Conservation (phyloP, 2,113 vertebrate genomes). For the Hyla sarda region DNA sequence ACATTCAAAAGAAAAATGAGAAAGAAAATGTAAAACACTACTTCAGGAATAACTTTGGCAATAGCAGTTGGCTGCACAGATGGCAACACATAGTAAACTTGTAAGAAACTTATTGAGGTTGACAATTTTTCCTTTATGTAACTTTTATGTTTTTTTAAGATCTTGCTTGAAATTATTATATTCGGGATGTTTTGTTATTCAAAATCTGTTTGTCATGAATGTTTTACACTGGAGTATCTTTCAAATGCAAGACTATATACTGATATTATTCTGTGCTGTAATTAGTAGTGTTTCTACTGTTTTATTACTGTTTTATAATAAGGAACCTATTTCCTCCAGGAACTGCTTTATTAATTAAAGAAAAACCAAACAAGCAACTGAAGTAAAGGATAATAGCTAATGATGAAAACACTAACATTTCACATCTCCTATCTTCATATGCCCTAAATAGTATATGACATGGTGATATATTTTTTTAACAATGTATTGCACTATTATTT, state of each 20-base stretch:
- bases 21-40: slow-evolving; percentile 63
- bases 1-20: slow-evolving; percentile 73
- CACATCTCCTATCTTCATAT: no score
- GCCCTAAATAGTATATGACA: no score
- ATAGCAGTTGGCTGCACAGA: slow-evolving; percentile 77
- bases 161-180: not conserved
- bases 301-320: not conserved
- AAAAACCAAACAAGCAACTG: no score
- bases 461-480: no score
- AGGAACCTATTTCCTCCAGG: no score
- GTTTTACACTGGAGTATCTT: not conserved
- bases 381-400: no score
- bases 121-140: not conserved
- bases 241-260: no score
- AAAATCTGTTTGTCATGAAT: not conserved
- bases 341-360: no score
- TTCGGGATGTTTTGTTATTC: not conserved
- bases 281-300: not conserved
- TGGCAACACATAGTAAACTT: slow-evolving; percentile 68
- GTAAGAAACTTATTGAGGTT: slow-evolving; percentile 62
- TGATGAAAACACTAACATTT: no score
- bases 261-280: not conserved
- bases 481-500: no score
- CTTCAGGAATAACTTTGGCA: slow-evolving; percentile 65
- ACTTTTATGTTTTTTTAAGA: not conserved